Evolutionary conservation across 1,140 invertebrate genomes (phyloP).

Genomic region (Aphelinus atriplicis): DNA sequence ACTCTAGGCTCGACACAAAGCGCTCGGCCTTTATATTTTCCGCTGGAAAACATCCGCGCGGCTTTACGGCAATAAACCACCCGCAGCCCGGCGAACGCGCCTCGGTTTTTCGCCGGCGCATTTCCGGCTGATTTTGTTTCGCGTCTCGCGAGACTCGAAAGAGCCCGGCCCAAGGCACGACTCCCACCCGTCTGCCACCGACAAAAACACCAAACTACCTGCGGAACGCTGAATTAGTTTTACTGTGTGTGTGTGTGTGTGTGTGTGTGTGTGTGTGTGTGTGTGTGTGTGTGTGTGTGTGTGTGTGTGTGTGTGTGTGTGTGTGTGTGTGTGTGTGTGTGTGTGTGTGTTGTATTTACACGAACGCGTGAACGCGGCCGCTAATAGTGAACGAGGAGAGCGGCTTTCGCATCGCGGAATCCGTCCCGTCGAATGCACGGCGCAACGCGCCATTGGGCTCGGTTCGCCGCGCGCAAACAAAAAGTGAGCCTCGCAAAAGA

Average conservation of each 20-base stretch:
- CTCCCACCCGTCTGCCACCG: not conserved
- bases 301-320: no score
- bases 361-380: slow-evolving; percentile 19
- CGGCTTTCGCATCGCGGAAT: slow-evolving; percentile 43
- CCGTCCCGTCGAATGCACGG: slow-evolving; percentile 25
- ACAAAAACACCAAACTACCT: not conserved
- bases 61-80: no score
- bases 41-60: no score
- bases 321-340: no score
- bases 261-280: no score
- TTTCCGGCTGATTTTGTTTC: slow-evolving; percentile 8
- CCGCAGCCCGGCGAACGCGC: not conserved
- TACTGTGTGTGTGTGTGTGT: not conserved
- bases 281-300: no score
- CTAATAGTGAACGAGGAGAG: slow-evolving; percentile 56
- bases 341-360: no score
- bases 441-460: slow-evolving; percentile 36
- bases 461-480: slow-evolving; percentile 21
- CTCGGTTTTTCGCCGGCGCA: not conserved
- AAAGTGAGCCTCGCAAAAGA: not conserved
- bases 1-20: no score
- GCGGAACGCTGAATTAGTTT: not conserved
- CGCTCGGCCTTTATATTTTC: no score
- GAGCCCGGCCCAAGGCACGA: not conserved
- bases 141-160: slow-evolving; percentile 4